Evolutionary conservation across 2,888 invertebrate species (phyloP), one percentile per base, ranked within the genome.

Genomic region (Micoletzkya japonica): DNA sequence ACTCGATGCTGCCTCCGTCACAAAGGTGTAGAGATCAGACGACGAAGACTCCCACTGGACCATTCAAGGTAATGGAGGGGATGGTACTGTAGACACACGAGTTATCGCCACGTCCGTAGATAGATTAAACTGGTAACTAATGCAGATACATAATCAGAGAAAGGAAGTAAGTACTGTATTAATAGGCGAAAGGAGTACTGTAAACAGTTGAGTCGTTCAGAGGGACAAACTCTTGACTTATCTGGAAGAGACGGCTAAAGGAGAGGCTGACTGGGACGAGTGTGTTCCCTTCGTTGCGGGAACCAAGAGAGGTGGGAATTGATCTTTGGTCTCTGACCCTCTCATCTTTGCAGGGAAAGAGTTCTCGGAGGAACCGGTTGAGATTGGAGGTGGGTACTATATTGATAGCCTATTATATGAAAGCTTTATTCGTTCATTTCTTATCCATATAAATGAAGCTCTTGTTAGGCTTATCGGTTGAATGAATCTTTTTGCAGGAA

Each of bases 221-320:
- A 90, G 97, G 72, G 94, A 95, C 88, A 92, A 94, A 87, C 89
- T 96, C 68, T 92, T 96, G 85, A 93, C 95, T 86, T 95, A 94
- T 88, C 93, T 96, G 84, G 96, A 97, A 87, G 95, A 95, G 87
- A 93, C 95, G 87, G 97, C 97, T n/a, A 89, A 94, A 81, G 95
- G 95, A 88, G 95, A 97, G 71, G 95, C 96, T 63, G 98, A 99
- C 88, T 90, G 92, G 90, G 96, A 96, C 3, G 97, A 98, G 87
- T 89, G 91, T 72, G 94, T 96, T 87, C 95, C 96, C 14, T 98
- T 90, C 87, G 92, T 94, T 44, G 90, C 94, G 79, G 95, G 95
- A 74, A 91, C 91, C 71, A 90, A 94, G 77, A 90, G 95, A 87
- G 97, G 97, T n/a, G n/a, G n/a, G n/a, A n/a, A n/a, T n/a, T n/a